Evolutionary conservation across 2,888 invertebrate genomes (phyloP), one percentile per base, ranked within the genome.

Genomic region (Pristionchus arcanus): DNA sequence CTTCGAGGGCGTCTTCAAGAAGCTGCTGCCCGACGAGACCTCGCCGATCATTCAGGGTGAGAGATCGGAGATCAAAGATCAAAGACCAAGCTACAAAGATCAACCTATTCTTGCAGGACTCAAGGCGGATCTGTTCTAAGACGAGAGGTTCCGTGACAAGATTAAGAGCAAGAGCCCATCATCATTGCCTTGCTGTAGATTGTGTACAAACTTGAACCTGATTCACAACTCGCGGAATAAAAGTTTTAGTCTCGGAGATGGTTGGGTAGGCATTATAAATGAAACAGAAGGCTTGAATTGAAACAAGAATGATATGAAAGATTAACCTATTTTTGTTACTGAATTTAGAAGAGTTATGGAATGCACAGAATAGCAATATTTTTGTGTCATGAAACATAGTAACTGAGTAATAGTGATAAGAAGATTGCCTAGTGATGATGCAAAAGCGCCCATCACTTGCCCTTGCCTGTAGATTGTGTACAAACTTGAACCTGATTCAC

Each of bases 11-110:
- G 81, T 89, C 34, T 81, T 89, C 81, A 55, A 53, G 37, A 77
- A 63, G 63, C 89, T 89, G 25, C 37, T 81, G 25, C 89, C 89
- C 63, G 81, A 89, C n/a, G 89, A 88, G 87, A 88, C 87, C n/a
- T 74, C 87, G 34, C 87, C 87, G 16, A n/a, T 49, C 74, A 42
- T 55, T n/a, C n/a, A 63, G 37, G 37, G 63, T 74, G 25, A 34
- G 74, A 31, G 74, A 34, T 63, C n/a, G n/a, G n/a, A n/a, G n/a
- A n/a, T n/a, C 59, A 59, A 21, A 59, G 59, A 59, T 59, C 63
- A 63, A 63, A 63, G n/a, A 63, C n/a, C 63, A 63, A 63, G n/a
- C 63, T 63, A 63, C 63, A n/a, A 63, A 25, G 63, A 25, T 63
- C 63, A 25, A 59, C 3, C 21, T 55, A 4, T 19, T 21, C 21